Base-by-base conservation (phyloP, 2,113 vertebrate species). In the Chamaetylas fuelleborni region DNA sequence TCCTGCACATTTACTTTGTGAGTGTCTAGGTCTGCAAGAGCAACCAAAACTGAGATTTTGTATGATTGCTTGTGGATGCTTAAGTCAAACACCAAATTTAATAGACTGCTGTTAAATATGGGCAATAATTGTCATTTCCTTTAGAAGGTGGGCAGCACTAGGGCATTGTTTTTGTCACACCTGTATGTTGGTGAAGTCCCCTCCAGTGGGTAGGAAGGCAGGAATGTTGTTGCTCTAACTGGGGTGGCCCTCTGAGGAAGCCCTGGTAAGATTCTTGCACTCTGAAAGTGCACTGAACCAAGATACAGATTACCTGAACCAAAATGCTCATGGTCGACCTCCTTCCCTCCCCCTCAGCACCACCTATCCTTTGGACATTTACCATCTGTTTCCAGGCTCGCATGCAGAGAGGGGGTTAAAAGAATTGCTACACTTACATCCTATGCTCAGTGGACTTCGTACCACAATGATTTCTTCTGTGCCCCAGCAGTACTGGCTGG, bases 391-490 rank as follows among this genome's bases (percentile, higher is more conserved):
- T 71, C 40, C 87, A 91, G 83, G 78, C 67, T 84, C 28, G 31
- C 28, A 19, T 4, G n/a, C 61, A 84, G 43, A 79, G 66, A 87
- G 23, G 36, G 36, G 29, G 22, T 91, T 92, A 91, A 92, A 96
- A 87, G 19, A 48, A 85, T 60, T 31, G 67, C 77, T 85, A 42
- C 9, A 1, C 40, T 74, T 60, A 78, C 11, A 48, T 72, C 57
- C 50, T 65, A 40, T 0, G 1, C 69, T 71, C 45, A 34, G 36
- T 0, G 54, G 94, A 93, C 89, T 87, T 92, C 69, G 81, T 65
- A 81, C 70, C n/a, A 76, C 91, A 93, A 70, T 26, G 86, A 84
- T 65, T 95, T 93, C 73, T 76, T 83, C 84, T 92, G 64, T 76
- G 70, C 58, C 65, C 53, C 73, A 81, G 82, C 74, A 88, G 61